A percentile compares a stretch with the other conserved stretches of the same genome.
Conservation (phyloP, 2,888 invertebrate genomes). For the Euclidia mi region DNA sequence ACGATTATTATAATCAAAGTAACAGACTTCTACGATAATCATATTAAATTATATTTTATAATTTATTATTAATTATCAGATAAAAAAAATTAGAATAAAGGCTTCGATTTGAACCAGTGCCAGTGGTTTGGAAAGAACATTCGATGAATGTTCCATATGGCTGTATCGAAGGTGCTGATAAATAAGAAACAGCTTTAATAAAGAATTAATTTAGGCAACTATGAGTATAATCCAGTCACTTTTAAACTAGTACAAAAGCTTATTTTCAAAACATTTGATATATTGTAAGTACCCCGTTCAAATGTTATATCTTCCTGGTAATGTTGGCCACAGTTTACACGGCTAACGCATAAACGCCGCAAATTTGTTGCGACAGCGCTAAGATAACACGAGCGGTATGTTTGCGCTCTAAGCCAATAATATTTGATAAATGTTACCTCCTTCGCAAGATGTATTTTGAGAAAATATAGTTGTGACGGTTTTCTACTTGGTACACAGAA, state of each 20-base stretch:
- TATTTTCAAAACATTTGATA: slow-evolving; percentile 61
- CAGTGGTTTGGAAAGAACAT: too few relatives aligned
- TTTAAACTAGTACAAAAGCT: slow-evolving; percentile 31
- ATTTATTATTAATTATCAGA: too few relatives aligned
- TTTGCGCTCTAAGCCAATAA: slow-evolving; percentile 58
- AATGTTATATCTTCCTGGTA: slow-evolving; percentile 58
- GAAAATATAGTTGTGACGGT: slow-evolving; percentile 37
- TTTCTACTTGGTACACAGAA: slow-evolving; percentile 2
- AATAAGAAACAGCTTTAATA: slow-evolving; percentile 8
- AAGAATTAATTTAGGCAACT: too few relatives aligned
- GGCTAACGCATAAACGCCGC: slow-evolving; percentile 67
- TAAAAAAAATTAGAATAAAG: too few relatives aligned
- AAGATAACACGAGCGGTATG: slow-evolving; percentile 58
- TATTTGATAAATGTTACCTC: slow-evolving; percentile 57
- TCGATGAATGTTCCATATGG: too few relatives aligned
- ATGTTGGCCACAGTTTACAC: slow-evolving; percentile 62
- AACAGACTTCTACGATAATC: too few relatives aligned
- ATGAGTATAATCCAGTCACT: slow-evolving; percentile 24
- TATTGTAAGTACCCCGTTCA: slow-evolving; percentile 58
- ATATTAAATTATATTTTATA: too few relatives aligned
- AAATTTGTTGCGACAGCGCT: slow-evolving; percentile 61
- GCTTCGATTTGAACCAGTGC: too few relatives aligned
- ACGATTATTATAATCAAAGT: too few relatives aligned
- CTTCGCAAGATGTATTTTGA: slow-evolving; percentile 42
- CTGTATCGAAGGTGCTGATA: too few relatives aligned